Evolutionary conservation across 2,797 vertebrate genomes (phyloP).

Genomic region (Tarsius wallacei): DNA sequence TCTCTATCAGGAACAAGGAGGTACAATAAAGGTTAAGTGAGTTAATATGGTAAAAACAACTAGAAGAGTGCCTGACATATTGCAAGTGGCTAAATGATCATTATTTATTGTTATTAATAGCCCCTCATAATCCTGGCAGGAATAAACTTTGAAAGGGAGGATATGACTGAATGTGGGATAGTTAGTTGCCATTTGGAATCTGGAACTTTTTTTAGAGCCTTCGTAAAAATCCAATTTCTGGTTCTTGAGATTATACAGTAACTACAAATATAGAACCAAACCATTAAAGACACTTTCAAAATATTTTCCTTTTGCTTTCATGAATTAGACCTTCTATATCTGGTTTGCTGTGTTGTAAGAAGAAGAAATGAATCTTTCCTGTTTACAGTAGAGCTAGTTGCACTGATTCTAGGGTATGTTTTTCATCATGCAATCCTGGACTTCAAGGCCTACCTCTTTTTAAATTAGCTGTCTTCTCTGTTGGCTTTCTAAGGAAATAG

Average conservation of each 20-base stretch:
- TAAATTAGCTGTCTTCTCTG: conserved; percentile 69
- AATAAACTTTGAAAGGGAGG: not conserved
- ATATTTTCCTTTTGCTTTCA: not conserved
- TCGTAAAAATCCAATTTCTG: conserved; percentile 1
- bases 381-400: conserved; percentile 51
- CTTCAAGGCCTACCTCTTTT: conserved; percentile 38
- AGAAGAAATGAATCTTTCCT: conserved; percentile 62
- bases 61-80: not conserved
- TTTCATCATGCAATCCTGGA: conserved; percentile 24
- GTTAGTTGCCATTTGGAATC: not conserved
- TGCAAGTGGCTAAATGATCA: not conserved
- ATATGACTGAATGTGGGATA: not conserved
- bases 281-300: not conserved
- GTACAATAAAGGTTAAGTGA: not conserved
- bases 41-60: not conserved
- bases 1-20: not conserved
- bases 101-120: not conserved
- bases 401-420: conserved; percentile 43
- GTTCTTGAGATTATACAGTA: not conserved
- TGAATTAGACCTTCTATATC: not conserved
- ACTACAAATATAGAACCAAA: not conserved
- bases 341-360: not conserved
- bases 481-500: conserved; percentile 66
- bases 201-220: not conserved
- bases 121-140: not conserved